Evolutionary conservation across 2,113 vertebrate genomes (phyloP), one percentile per base, ranked within the genome.

Genomic region (Triplophysa rosa): DNA sequence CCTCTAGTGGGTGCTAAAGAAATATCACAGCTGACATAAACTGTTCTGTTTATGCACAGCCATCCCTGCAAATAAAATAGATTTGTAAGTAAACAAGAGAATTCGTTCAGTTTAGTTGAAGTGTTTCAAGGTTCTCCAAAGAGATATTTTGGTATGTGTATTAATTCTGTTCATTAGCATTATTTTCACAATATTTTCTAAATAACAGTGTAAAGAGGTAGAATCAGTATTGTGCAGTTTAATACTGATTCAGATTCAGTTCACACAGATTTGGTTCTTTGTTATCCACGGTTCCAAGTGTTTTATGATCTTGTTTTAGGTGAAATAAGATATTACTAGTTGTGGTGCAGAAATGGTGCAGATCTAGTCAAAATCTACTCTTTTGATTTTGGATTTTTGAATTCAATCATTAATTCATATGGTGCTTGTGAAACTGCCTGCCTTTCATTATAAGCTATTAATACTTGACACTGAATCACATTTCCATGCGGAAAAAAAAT

Each of bases 361-460:
- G 58, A 79, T 13, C 56, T 45, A 33, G 33, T 21, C 68, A 45
- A 65, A 65, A 19, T 33, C 24, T 13, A 26, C 61, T 80, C 26
- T 19, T n/a, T 56, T 45, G 11, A 40, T 45, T 45, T 45, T 0
- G 0, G 0, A 0, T 45, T 70, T 24, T 45, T 58, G 19, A 42
- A n/a, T 13, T 66, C 66, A 45, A 54, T 84, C 70, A 66, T 23
- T 26, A 21, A 33, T 47, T 80, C 59, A 77, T 84, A 63, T 78
- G 67, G 68, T 78, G 52, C 74, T 80, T 65, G 64, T 62, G 47
- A 58, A 77, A 65, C 47, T 63, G 42, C 52, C 63, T 68, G 56
- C 54, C 47, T 49, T 42, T 65, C 52, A 56, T 61, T 33, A 62
- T 81, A 80, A 77, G 78, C 62, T 84, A 64, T 72, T 84, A 59